Conservation (phyloP, 53 echinoderm and acorn worm genomes). For the Paelopatides confundens region DNA sequence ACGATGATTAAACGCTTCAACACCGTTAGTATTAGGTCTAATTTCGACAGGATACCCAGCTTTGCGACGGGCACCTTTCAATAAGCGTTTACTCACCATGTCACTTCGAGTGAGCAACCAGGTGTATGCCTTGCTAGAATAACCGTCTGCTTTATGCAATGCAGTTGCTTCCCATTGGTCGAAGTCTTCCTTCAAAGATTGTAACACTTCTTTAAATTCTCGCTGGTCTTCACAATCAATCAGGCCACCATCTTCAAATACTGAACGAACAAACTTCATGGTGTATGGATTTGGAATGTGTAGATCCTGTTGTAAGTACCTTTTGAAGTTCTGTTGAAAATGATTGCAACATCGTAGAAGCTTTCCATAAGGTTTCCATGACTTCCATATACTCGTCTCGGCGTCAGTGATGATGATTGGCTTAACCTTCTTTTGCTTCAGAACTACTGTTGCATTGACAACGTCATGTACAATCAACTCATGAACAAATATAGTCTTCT, state of each 20-base stretch:
- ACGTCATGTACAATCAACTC: slow-evolving; percentile 53
- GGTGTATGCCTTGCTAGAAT: slow-evolving; percentile 47
- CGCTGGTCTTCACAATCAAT: slow-evolving; percentile 43
- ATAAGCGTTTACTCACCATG: slow-evolving; percentile 42
- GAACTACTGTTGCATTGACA: slow-evolving; percentile 22
- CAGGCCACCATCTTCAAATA: slow-evolving; percentile 38
- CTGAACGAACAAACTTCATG: slow-evolving; percentile 36
- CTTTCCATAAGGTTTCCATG: slow-evolving; percentile 58
- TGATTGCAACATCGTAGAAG: slow-evolving; percentile 54
- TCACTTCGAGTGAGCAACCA: slow-evolving; percentile 45
- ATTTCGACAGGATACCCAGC: slow-evolving; percentile 37
- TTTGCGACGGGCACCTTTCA: slow-evolving; percentile 54
- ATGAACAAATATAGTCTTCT: slow-evolving; percentile 46
- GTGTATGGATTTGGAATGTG: slow-evolving; percentile 50
- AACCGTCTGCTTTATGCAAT: slow-evolving; percentile 30
- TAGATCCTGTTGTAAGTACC: slow-evolving; percentile 45
- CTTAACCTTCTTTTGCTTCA: slow-evolving; percentile 48
- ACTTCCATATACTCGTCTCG: slow-evolving; percentile 49
- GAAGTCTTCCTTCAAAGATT: slow-evolving; percentile 19
- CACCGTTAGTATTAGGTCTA: slow-evolving; percentile 54
- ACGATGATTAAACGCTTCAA: slow-evolving; percentile 55
- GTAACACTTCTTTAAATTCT: slow-evolving; percentile 20
- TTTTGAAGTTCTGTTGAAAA: slow-evolving; percentile 52
- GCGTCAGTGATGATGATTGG: slow-evolving; percentile 49
- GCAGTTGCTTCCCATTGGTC: slow-evolving; percentile 48